Percentiles rank a stretch among this genome's conserved stretches.
Conservation (phyloP, 1,140 invertebrate species). For the Drosophila littoralis region DNA sequence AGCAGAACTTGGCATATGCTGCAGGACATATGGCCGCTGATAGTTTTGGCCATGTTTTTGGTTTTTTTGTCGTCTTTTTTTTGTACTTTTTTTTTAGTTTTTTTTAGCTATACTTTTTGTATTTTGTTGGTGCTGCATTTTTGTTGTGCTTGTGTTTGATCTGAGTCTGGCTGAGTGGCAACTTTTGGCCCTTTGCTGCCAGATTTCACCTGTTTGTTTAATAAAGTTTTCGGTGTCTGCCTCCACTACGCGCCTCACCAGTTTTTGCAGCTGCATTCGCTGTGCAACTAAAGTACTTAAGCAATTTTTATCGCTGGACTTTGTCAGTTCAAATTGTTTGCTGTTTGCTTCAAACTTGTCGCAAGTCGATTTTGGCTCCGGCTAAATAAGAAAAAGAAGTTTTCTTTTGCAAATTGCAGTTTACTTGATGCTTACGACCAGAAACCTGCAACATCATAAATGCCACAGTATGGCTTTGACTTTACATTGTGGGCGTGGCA, state of each 20-base stretch:
- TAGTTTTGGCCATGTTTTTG: slow-evolving; percentile 25
- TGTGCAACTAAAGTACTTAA: slow-evolving; percentile 74
- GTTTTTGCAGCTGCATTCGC: slow-evolving; percentile 49
- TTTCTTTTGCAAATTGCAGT: slow-evolving; percentile 70
- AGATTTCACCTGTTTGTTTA: slow-evolving; percentile 71
- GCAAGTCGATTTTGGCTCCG: slow-evolving; percentile 41
- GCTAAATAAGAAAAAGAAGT: background rate
- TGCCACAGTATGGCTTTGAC: slow-evolving; percentile 41
- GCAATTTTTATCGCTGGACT: slow-evolving; percentile 74
- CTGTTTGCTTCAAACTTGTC: slow-evolving; percentile 59
- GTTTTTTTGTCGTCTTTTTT: background rate
- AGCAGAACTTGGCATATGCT: slow-evolving; percentile 33
- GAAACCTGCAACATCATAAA: slow-evolving; percentile 67
- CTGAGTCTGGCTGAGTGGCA: slow-evolving; percentile 43
- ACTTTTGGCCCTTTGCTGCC: slow-evolving; percentile 36
- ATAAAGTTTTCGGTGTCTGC: slow-evolving; percentile 44
- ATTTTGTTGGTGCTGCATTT: slow-evolving; percentile 7
- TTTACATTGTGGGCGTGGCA: slow-evolving; percentile 46
- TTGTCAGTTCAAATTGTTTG: slow-evolving; percentile 77
- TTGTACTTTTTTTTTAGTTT: background rate
- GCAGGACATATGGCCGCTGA: slow-evolving; percentile 41
- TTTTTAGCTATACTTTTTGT: background rate
- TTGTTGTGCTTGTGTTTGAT: slow-evolving; percentile 20
- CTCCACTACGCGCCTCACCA: background rate
- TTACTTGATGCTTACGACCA: slow-evolving; percentile 57